Conservation (phyloP, 2,888 invertebrate species). For the Ophonus ardosiacus region DNA sequence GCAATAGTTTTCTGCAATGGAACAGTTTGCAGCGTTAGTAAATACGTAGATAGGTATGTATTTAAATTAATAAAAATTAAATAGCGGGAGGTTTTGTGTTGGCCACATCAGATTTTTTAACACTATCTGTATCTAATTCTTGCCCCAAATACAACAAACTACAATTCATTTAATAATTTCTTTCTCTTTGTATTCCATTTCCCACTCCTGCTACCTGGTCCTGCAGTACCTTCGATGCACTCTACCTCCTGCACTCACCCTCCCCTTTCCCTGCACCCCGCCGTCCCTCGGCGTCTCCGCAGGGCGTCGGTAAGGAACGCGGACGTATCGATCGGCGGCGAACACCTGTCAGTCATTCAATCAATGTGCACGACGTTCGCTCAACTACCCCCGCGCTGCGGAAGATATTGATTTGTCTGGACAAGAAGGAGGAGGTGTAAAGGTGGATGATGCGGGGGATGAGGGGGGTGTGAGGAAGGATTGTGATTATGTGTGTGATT, state of each 20-base stretch:
- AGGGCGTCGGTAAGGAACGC: slow-evolving; percentile 26
- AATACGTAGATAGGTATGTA: too few species aligned
- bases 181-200: not conserved
- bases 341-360: slow-evolving; percentile 75
- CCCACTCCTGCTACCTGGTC: not conserved
- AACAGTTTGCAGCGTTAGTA: too few species aligned
- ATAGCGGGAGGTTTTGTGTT: too few species aligned
- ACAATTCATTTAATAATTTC: not conserved
- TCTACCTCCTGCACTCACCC: not conserved
- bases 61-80: too few species aligned
- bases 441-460: not conserved
- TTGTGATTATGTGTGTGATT: too few species aligned
- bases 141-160: too few species aligned
- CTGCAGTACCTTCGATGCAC: not conserved
- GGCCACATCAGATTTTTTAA: too few species aligned
- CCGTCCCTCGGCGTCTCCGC: not conserved
- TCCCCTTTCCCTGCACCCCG: not conserved
- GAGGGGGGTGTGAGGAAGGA: not conserved
- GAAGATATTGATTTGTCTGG: slow-evolving; percentile 58
- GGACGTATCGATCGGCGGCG: slow-evolving; percentile 62
- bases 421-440: not conserved
- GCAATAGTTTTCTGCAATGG: too few species aligned
- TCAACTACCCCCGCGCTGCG: slow-evolving; percentile 3
- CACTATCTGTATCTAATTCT: too few species aligned
- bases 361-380: slow-evolving; percentile 68